Base-by-base conservation (phyloP, 2,797 vertebrate species). In the Pangasius mekongensis region DNA sequence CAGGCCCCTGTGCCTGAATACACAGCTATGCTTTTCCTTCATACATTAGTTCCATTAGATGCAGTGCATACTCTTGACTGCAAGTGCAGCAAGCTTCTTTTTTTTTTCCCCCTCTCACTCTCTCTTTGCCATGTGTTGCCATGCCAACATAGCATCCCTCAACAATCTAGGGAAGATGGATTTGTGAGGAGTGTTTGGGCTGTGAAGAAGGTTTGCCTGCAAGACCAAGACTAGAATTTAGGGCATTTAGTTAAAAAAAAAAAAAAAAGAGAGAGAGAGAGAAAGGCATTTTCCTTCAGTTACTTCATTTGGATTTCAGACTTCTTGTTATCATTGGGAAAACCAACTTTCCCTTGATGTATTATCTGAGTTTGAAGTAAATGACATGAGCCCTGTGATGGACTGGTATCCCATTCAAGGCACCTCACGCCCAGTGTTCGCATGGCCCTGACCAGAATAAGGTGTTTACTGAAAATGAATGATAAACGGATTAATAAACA, bases 11-110 rank as follows among this genome's bases (percentile, higher is more conserved):
- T 49, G 58, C 62, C 73, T 62, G 54, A 90, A 90, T 77, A 91
- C 84, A 89, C 73, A 80, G 73, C 82, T 62, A 74, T 87, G 86
- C 87, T 90, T 90, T 90, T 74, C 56, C 69, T 84, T 91, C 74
- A 85, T 54, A 83, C 87, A 89, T 91, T 89, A 88, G 82, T 86
- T 89, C 88, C 85, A 91, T 91, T 91, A 91, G 85, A 85, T 36
- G 27, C 76, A 89, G 78, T 84, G 87, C 62, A 58, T 88, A 66
- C 80, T 13, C 77, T 64, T 56, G 71, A 39, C 43, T 33, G n/a
- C 49, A 18, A 80, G 89, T 58, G 73, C 86, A 87, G 78, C 77
- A 39, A 52, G 86, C 30, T 30, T 76, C 39, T 64, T 67, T 27
- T 67, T 49, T 64, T 64, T 16, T 30, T 20, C 14, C 18, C 22